These are phyloP conservation scores for Anarhynchus alexandrinus DNA, from an alignment of 2,113 vertebrate species.

Conservation along the genomic window DNA sequence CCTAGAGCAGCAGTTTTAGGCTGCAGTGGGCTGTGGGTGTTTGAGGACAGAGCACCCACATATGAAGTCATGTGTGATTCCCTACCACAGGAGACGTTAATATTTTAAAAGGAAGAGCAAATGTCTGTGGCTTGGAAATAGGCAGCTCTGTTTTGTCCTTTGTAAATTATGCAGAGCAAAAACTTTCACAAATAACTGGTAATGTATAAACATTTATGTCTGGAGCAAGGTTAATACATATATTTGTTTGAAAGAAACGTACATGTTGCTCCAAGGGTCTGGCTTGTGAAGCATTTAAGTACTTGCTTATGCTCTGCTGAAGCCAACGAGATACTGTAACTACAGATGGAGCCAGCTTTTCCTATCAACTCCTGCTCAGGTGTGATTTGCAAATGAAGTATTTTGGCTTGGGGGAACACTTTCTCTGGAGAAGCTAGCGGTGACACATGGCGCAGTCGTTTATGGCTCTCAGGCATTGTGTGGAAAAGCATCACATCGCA, in stretches of 20 bases:
- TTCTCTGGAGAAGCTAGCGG: background rate
- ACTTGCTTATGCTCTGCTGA: background rate
- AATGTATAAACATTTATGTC: slow-evolving; percentile 41
- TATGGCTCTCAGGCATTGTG: background rate
- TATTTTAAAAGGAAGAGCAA: background rate
- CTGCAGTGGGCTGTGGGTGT: background rate
- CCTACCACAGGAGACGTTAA: background rate
- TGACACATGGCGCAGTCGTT: slow-evolving; percentile 1
- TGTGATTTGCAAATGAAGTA: slow-evolving; percentile 50
- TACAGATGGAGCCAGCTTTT: slow-evolving; percentile 4
- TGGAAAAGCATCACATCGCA: background rate
- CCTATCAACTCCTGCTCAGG: slow-evolving; percentile 9
- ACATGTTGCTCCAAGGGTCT: background rate
- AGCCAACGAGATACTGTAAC: background rate
- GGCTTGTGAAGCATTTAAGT: background rate
- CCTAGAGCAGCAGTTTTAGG: background rate
- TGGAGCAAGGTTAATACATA: slow-evolving; percentile 22
- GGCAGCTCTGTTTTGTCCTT: background rate
- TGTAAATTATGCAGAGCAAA: slow-evolving; percentile 39
- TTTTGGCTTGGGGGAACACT: slow-evolving; percentile 3
- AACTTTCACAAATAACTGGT: slow-evolving; percentile 37
- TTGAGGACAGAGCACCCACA: background rate
- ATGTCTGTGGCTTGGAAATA: background rate
- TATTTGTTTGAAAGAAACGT: background rate
- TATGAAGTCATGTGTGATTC: background rate